A percentile compares a stretch with the other conserved stretches of the same genome.
These are phyloP conservation scores for Drosophila aff. DNA, from an alignment of 1,140 invertebrate species.

Conservation along the genomic window DNA sequence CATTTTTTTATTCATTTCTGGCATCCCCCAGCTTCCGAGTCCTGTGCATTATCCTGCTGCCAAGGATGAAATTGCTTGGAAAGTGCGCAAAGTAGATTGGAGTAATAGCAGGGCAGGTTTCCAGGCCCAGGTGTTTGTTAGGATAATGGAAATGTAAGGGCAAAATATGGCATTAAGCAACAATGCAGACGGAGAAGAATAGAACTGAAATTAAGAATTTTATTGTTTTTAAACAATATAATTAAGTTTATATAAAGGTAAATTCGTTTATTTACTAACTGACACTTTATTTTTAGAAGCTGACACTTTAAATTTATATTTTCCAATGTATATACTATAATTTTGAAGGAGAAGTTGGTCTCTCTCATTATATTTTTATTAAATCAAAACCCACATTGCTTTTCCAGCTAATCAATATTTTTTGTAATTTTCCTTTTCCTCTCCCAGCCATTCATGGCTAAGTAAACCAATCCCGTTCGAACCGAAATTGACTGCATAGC, in stretches of 20 bases:
- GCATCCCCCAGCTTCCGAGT: neutral
- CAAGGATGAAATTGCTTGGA: conserved; percentile 74
- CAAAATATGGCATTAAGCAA: conserved; percentile 7
- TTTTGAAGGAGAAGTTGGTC: neutral
- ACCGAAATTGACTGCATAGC: conserved; percentile 28
- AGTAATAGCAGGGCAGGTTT: conserved; percentile 32
- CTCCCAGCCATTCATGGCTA: neutral
- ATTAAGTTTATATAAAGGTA: neutral
- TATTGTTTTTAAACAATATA: neutral
- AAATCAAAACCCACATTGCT: neutral
- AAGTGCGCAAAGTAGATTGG: conserved; percentile 76
- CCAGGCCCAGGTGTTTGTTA: conserved; percentile 23
- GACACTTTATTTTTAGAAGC: neutral
- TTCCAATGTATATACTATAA: neutral
- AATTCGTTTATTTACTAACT: no score
- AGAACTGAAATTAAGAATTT: neutral
- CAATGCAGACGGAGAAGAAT: neutral
- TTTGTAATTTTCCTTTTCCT: neutral
- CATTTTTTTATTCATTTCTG: conserved; percentile 20
- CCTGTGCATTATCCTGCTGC: conserved; percentile 43
- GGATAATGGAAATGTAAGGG: conserved; percentile 30
- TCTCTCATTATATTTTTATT: neutral
- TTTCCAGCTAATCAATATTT: neutral
- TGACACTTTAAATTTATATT: neutral
- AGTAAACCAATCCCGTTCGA: conserved; percentile 32